Conservation (phyloP, 1,140 invertebrate species). For the Trichoplusia ni region DNA sequence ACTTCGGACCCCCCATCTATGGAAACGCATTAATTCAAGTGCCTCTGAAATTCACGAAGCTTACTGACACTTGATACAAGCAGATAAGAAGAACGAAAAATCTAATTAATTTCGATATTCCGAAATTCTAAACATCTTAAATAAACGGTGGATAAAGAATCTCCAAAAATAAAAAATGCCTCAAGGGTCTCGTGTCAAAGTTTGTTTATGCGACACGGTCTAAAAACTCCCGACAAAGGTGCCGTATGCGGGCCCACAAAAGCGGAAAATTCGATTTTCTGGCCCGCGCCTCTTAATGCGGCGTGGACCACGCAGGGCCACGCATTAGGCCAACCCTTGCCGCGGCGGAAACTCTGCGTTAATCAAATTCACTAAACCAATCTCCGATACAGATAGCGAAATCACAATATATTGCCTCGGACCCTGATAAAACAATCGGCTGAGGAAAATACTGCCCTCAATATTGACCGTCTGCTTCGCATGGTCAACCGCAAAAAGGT, state of each 20-base stretch:
- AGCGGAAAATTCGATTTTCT: constrained; percentile 80
- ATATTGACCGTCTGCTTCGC: constrained; percentile 32
- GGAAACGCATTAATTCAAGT: constrained; percentile 48
- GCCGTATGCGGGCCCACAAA: constrained; percentile 54
- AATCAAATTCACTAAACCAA: constrained; percentile 74
- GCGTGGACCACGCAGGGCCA: constrained; percentile 56
- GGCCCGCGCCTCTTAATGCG: constrained; percentile 67
- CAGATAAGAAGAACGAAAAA: constrained; percentile 4
- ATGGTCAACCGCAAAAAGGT: constrained; percentile 18
- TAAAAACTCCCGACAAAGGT: constrained; percentile 66
- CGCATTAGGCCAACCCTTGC: constrained; percentile 68
- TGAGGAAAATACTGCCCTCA: constrained; percentile 25
- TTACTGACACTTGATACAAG: background rate
- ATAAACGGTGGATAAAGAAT: background rate
- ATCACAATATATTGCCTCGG: constrained; percentile 60
- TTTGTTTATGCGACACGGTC: constrained; percentile 65
- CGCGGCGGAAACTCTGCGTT: constrained; percentile 53
- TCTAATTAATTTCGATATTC: constrained; percentile 7
- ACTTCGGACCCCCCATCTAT: constrained; percentile 46
- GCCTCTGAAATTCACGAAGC: constrained; percentile 32
- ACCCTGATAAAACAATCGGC: constrained; percentile 56
- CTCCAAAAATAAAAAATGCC: background rate
- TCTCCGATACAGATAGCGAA: constrained; percentile 65
- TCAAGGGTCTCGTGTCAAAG: constrained; percentile 41
- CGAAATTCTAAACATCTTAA: background rate